These are phyloP conservation scores for Megaceryle torquata DNA, from an alignment of 2,113 vertebrate genomes.

Conservation along the genomic window DNA sequence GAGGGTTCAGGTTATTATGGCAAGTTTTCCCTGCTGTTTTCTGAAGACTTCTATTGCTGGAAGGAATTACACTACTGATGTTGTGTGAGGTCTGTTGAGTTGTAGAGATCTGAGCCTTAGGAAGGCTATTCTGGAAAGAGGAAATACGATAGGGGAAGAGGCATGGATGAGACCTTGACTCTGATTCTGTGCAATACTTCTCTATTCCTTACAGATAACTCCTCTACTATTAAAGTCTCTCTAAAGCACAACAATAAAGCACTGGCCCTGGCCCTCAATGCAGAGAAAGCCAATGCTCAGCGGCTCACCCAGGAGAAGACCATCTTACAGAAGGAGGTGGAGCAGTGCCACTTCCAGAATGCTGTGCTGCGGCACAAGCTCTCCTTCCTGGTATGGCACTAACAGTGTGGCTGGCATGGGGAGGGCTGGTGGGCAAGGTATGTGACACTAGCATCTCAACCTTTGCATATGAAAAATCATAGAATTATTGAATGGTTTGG, in stretches of 20 bases:
- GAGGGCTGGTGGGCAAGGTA: neutral
- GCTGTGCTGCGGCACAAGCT: slow-evolving; percentile 77
- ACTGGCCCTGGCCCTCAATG: slow-evolving; percentile 78
- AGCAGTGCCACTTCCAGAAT: slow-evolving; percentile 76
- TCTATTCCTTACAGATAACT: slow-evolving; percentile 74
- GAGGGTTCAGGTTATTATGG: neutral
- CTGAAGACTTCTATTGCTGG: neutral
- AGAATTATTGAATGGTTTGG: neutral
- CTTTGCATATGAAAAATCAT: neutral
- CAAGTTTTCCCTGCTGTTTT: neutral
- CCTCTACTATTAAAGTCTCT: slow-evolving; percentile 82
- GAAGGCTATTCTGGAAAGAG: neutral
- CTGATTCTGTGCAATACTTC: neutral
- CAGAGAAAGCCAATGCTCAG: slow-evolving; percentile 71
- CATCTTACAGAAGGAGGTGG: slow-evolving; percentile 76
- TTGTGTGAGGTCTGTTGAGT: neutral
- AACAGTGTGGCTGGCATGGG: neutral
- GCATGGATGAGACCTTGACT: neutral
- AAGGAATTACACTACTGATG: neutral
- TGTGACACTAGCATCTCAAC: neutral
- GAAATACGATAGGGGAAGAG: neutral
- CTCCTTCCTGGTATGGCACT: slow-evolving; percentile 73
- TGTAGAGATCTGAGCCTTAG: neutral
- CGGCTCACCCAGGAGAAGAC: slow-evolving; percentile 71
- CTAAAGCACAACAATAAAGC: slow-evolving; percentile 87